These are phyloP conservation scores for Orius laevigatus DNA, from an alignment of 1,140 invertebrate species.

Conservation along the genomic window DNA sequence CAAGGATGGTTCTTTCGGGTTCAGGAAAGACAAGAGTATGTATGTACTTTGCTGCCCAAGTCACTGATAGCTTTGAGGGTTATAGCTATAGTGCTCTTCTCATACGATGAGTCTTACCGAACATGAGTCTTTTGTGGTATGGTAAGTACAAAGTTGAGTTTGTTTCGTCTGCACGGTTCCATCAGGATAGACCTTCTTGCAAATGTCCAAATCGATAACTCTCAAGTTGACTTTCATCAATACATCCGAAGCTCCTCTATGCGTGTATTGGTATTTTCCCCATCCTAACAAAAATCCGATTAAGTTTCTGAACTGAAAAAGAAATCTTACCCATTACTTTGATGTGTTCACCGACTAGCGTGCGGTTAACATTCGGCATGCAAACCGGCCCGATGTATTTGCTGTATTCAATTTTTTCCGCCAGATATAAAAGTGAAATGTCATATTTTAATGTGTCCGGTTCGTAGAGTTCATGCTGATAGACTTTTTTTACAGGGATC, in stretches of 20 bases:
- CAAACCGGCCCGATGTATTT: conserved; percentile 42
- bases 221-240: conserved; percentile 40
- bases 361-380: conserved; percentile 38
- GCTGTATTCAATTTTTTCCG: conserved; percentile 31
- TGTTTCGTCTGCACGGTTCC: conserved; percentile 17
- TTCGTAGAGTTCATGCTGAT: conserved; percentile 34
- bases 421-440: conserved; percentile 38
- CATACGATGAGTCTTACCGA: too few species aligned
- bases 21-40: too few species aligned
- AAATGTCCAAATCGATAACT: conserved; percentile 36
- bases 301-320: too few species aligned
- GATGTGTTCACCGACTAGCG: conserved; percentile 31
- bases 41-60: too few species aligned
- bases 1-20: too few species aligned
- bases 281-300: too few species aligned
- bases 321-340: conserved; percentile 33
- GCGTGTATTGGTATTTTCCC: too few species aligned
- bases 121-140: conserved; percentile 42
- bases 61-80: too few species aligned
- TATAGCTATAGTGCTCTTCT: too few species aligned
- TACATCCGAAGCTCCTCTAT: conserved; percentile 30
- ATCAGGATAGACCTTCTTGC: conserved; percentile 24
- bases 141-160: conserved; percentile 49
- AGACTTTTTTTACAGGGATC: conserved; percentile 21
- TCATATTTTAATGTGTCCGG: conserved; percentile 33